These are phyloP conservation scores for Scomber colias DNA, from an alignment of 2,113 vertebrate genomes.

Conservation along the genomic window DNA sequence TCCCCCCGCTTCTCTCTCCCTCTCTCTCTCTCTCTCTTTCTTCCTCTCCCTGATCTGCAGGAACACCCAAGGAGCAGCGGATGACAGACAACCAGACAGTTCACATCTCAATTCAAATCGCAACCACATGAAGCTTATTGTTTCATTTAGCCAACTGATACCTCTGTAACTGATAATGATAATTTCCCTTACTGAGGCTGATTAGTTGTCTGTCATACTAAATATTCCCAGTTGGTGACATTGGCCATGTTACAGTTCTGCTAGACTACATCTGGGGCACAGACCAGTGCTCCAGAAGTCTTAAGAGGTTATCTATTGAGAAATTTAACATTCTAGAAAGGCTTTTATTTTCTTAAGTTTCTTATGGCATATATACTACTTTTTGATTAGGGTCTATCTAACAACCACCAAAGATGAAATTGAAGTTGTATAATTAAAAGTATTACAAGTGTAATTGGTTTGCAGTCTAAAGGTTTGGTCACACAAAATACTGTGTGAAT, in stretches of 20 bases:
- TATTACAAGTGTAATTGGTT: no score
- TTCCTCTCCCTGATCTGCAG: conserved; percentile 59
- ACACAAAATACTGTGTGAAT: no score
- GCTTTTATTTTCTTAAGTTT: not conserved
- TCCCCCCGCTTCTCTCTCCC: conserved; percentile 1
- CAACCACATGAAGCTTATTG: conserved; percentile 59
- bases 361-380: no score
- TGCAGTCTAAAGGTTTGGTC: no score
- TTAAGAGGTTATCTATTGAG: conserved; percentile 11
- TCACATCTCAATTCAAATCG: conserved; percentile 60
- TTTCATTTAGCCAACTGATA: conserved; percentile 59
- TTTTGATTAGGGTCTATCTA: no score
- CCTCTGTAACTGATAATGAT: conserved; percentile 51
- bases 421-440: no score
- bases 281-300: conserved; percentile 24
- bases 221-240: conserved; percentile 40
- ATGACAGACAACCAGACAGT: conserved; percentile 71
- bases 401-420: no score
- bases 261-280: conserved; percentile 20
- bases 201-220: conserved; percentile 45
- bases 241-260: conserved; percentile 11
- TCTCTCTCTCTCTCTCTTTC: not conserved
- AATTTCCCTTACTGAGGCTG: conserved; percentile 33
- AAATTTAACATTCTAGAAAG: conserved; percentile 11
- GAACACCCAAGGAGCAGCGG: conserved; percentile 71